Evolutionary conservation across 1,140 invertebrate genomes (phyloP).

Genomic region (Chymomyza costata): DNA sequence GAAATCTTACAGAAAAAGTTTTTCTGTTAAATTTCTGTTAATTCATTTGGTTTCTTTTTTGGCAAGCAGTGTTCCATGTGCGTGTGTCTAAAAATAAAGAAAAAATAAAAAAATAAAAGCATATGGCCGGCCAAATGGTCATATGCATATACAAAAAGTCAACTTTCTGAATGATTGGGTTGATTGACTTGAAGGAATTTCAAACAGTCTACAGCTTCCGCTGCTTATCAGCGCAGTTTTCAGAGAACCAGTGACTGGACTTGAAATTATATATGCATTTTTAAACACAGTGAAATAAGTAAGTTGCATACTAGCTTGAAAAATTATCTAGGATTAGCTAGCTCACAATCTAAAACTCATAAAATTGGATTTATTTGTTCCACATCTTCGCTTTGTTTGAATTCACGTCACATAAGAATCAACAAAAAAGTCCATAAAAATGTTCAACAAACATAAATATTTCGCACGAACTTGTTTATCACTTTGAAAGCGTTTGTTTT

Average conservation of each 20-base stretch:
- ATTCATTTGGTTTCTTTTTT: conserved; percentile 28
- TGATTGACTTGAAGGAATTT: conserved; percentile 67
- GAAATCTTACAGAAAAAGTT: conserved; percentile 42
- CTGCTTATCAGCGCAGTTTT: conserved; percentile 44
- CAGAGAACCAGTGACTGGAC: conserved; percentile 1
- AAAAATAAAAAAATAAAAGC: conserved; percentile 17
- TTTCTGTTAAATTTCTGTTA: conserved; percentile 25
- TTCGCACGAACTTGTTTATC: no score
- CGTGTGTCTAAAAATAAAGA: conserved; percentile 52
- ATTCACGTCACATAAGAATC: conserved; percentile 54
- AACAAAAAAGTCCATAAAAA: conserved; percentile 48
- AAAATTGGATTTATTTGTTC: conserved; percentile 18
- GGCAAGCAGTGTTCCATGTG: no score
- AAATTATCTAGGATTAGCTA: conserved; percentile 21
- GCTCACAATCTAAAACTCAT: conserved; percentile 2
- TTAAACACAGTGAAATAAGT: no score
- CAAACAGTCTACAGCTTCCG: conserved; percentile 46
- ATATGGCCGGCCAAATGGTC: conserved; percentile 23
- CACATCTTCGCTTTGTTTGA: conserved; percentile 26
- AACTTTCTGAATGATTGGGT: conserved; percentile 50
- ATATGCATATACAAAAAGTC: conserved; percentile 38
- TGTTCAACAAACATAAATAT: conserved; percentile 26
- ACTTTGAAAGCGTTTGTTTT: no score
- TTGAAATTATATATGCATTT: conserved; percentile 18
- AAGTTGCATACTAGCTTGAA: conserved; percentile 46